Evolutionary conservation across 2,888 invertebrate genomes (phyloP), one percentile per base, ranked within the genome.

Genomic region (Acronicta leporina): DNA sequence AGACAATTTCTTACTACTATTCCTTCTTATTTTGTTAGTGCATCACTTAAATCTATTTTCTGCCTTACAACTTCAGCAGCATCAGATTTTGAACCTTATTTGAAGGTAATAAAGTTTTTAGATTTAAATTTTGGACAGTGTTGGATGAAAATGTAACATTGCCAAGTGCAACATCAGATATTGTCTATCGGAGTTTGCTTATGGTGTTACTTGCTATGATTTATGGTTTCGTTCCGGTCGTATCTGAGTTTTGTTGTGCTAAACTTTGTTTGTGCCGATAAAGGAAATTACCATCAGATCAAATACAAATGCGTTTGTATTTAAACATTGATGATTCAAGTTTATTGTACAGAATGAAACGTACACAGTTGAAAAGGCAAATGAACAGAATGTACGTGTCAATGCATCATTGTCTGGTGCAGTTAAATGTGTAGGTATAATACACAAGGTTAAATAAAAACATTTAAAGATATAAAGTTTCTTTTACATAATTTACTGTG

Each of bases 151-250:
- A 47, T 63, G 33, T 54, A 59, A 54, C 40, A 8, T 77, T 73
- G 76, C 74, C 48, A 45, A 80, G 72, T 66, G 67, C 70, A 79
- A 83, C 68, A 78, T 90, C 88, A 85, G 88, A 89, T 73, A 85
- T 85, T 86, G 81, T 87, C 83, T 88, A 89, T 87, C 77, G 87
- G 77, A 83, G 83, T 83, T 87, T 81, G 82, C 82, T 83, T 79
- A 81, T 82, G 83, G 85, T 84, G 68, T 75, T 84, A 82, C 84
- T 87, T 80, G 82, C 84, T 84, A 88, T 89, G 88, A 91, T 91
- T 90, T 87, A 90, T 88, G 86, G 60, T 71, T 86, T 84, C 77
- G 82, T 87, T 89, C 83, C 83, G 84, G 85, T 85, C 65, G 64
- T 57, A 81, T 78, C 77, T 77, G 73, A 70, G 75, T 79, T 82